phyloP scores from a whole-genome alignment of 2,113 vertebrate genomes.

The Perccottus glenii region DNA sequence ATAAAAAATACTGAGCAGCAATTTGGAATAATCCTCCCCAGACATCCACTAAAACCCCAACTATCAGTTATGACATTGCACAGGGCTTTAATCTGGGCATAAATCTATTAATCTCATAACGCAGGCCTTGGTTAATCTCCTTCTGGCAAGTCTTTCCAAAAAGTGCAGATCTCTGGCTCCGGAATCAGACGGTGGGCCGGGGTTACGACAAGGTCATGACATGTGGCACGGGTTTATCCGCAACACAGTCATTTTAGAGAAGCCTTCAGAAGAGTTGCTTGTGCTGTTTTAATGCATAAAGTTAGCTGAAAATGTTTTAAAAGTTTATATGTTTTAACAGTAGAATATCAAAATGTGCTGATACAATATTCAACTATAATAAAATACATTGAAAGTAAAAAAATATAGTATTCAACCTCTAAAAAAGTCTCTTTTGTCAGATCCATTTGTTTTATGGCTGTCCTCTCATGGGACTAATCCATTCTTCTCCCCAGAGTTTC shows the following conservation, averaged over 20 bases:
- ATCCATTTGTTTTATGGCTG: slow-evolving; percentile 14
- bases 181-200: slow-evolving; percentile 28
- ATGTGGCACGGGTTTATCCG: slow-evolving; percentile 32
- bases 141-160: slow-evolving; percentile 54
- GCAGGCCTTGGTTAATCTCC: slow-evolving; percentile 61
- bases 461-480: slow-evolving; percentile 14
- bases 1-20: slow-evolving; percentile 69
- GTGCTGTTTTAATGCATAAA: slow-evolving; percentile 6
- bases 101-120: slow-evolving; percentile 74
- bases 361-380: slow-evolving; percentile 3
- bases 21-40: slow-evolving; percentile 72
- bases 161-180: slow-evolving; percentile 47
- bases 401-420: not conserved
- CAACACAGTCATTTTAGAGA: not conserved
- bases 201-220: slow-evolving; percentile 37
- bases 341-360: slow-evolving; percentile 18
- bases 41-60: slow-evolving; percentile 72
- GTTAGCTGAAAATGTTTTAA: slow-evolving; percentile 36
- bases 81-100: slow-evolving; percentile 70
- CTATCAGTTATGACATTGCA: slow-evolving; percentile 73
- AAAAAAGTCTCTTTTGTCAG: not conserved
- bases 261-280: slow-evolving; percentile 14
- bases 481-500: slow-evolving; percentile 13
- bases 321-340: slow-evolving; percentile 15
- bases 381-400: slow-evolving; percentile 1